These are phyloP conservation scores for Cephalotes varians DNA, from an alignment of 2,888 invertebrate genomes.

Conservation along the genomic window DNA sequence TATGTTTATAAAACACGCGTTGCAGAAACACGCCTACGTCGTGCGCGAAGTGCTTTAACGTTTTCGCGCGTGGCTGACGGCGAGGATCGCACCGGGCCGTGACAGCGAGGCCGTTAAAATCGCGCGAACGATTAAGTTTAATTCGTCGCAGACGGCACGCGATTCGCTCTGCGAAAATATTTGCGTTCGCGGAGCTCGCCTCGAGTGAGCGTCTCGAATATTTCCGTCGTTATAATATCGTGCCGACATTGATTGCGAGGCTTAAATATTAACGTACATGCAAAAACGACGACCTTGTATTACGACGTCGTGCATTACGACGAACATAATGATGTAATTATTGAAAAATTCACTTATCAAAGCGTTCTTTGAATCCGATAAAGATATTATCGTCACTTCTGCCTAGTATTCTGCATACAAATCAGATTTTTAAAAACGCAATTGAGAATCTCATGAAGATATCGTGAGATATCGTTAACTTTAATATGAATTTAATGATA, in stretches of 20 bases:
- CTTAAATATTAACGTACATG: not conserved
- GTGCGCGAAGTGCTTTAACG: not conserved
- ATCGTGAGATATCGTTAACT: not conserved
- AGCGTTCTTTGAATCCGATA: not conserved
- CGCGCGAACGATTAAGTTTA: not conserved
- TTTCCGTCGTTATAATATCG: not conserved
- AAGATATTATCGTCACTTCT: not conserved
- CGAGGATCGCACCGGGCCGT: not conserved
- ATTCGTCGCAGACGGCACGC: slow-evolving; percentile 5
- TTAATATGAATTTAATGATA: not conserved
- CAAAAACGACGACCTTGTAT: not conserved
- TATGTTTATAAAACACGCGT: slow-evolving; percentile 33
- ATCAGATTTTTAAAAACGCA: not conserved
- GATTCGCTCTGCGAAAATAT: slow-evolving; percentile 29
- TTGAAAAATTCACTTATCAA: not conserved
- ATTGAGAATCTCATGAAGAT: not conserved
- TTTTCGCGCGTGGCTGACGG: slow-evolving; percentile 21
- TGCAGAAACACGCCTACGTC: slow-evolving; percentile 5
- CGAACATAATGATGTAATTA: not conserved
- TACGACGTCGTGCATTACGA: not conserved
- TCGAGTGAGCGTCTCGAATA: slow-evolving; percentile 3
- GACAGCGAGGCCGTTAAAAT: slow-evolving; percentile 3
- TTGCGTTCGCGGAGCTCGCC: not conserved
- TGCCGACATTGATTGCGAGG: not conserved
- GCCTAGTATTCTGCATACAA: not conserved